Percentiles rank a stretch among this genome's conserved stretches.
These are phyloP conservation scores for Parelbella ahira DNA, from an alignment of 2,888 invertebrate genomes.

Conservation along the genomic window DNA sequence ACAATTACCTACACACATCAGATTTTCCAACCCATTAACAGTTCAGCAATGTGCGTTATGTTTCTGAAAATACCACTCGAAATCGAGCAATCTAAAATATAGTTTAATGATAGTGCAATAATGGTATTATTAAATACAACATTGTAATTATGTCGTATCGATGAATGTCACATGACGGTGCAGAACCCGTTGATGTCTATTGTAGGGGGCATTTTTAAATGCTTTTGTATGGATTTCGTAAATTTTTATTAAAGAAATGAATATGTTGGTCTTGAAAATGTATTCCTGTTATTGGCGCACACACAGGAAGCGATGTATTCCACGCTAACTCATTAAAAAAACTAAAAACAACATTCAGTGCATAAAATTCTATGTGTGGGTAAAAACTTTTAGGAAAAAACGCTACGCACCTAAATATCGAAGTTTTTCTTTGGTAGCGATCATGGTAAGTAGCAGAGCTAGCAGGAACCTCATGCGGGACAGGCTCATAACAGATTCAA, in stretches of 20 bases:
- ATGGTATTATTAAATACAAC: constrained; percentile 27
- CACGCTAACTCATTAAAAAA: constrained; percentile 57
- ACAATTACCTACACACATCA: constrained; percentile 40
- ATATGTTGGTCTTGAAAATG: constrained; percentile 30
- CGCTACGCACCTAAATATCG: constrained; percentile 87
- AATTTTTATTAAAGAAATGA: constrained; percentile 29
- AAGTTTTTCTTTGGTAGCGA: constrained; percentile 89
- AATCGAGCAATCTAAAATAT: constrained; percentile 31
- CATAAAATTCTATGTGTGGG: constrained; percentile 41
- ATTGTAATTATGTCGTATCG: constrained; percentile 35
- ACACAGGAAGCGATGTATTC: constrained; percentile 69
- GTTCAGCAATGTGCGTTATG: constrained; percentile 36
- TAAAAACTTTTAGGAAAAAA: constrained; percentile 34
- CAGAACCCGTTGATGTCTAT: constrained; percentile 64
- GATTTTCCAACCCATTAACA: constrained; percentile 47
- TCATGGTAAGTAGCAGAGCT: constrained; percentile 90
- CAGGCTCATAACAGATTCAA: constrained; percentile 81
- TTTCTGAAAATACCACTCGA: constrained; percentile 42
- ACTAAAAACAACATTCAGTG: constrained; percentile 57
- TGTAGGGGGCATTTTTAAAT: constrained; percentile 39
- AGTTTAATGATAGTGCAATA: constrained; percentile 29
- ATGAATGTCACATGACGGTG: constrained; percentile 40
- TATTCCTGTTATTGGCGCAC: constrained; percentile 60
- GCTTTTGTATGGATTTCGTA: constrained; percentile 27
- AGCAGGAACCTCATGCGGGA: constrained; percentile 89